Conservation (phyloP, 2,113 vertebrate genomes). For the Epinephelus lanceolatus region DNA sequence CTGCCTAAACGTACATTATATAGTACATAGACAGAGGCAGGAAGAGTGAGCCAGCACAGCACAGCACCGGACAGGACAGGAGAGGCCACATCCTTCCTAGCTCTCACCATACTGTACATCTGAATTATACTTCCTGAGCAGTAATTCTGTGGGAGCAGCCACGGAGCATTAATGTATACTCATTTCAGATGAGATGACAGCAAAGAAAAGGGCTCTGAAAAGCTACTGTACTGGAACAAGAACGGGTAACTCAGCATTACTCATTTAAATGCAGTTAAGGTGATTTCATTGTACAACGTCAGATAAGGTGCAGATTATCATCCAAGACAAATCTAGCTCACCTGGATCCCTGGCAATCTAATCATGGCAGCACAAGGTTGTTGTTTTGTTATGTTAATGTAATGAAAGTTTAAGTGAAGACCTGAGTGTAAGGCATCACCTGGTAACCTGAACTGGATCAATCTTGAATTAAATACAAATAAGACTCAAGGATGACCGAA, state of each 20-base stretch:
- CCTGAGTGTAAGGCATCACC: not conserved
- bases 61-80: conserved; percentile 15
- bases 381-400: not conserved
- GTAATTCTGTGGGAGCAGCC: conserved; percentile 4
- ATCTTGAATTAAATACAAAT: not conserved
- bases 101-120: conserved; percentile 43
- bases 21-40: conserved; percentile 54
- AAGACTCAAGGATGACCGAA: no score
- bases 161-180: conserved; percentile 16
- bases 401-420: not conserved
- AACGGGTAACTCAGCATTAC: not conserved
- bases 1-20: conserved; percentile 43
- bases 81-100: conserved; percentile 62
- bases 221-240: not conserved
- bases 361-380: not conserved
- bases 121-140: conserved; percentile 50
- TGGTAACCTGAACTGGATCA: not conserved
- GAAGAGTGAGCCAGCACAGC: conserved; percentile 45
- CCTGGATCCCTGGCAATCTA: not conserved
- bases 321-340: not conserved
- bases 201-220: not conserved
- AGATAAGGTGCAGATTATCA: not conserved
- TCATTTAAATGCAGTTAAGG: not conserved
- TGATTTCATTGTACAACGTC: not conserved
- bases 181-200: not conserved